A percentile compares a stretch with the other conserved stretches of the same genome.
Evolutionary conservation across 23 tunicate species (phyloP).

Genomic region (Halocynthia roretzi): DNA sequence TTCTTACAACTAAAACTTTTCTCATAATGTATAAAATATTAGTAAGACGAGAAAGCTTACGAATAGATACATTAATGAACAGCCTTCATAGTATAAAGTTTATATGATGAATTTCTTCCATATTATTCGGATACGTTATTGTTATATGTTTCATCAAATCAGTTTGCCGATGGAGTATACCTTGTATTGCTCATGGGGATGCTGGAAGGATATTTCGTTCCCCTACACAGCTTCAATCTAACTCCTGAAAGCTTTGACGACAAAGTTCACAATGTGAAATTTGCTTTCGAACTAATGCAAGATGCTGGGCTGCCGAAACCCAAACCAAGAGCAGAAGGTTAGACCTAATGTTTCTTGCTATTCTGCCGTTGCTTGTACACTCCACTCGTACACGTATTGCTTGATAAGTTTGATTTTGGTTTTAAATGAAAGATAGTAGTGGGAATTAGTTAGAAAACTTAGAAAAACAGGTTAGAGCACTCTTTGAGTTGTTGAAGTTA

Average conservation of each 20-base stretch:
- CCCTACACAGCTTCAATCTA: conserved; percentile 70
- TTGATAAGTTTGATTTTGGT: not conserved
- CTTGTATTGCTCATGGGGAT: conserved; percentile 82
- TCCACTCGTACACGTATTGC: not conserved
- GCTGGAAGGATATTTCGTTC: conserved; percentile 90
- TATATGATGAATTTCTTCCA: too few relatives aligned
- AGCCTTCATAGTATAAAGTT: too few relatives aligned
- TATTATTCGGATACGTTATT: too few relatives aligned
- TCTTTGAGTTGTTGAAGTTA: too few relatives aligned
- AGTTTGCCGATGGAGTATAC: conserved; percentile 94
- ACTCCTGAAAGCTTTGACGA: conserved; percentile 85
- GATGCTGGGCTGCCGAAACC: conserved; percentile 90
- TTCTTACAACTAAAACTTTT: not conserved
- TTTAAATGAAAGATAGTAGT: too few relatives aligned
- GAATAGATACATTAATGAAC: too few relatives aligned
- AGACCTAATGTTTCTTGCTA: not conserved
- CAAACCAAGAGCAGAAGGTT: conserved; percentile 92
- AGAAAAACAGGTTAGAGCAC: too few relatives aligned
- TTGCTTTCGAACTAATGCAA: conserved; percentile 94
- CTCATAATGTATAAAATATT: not conserved
- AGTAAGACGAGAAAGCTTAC: too few relatives aligned
- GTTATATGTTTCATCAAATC: not conserved
- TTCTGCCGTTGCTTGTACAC: not conserved
- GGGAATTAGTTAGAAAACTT: too few relatives aligned
- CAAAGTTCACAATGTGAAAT: conserved; percentile 81